These are phyloP conservation scores for Aphelenchoides avenae DNA, from an alignment of 1,140 invertebrate genomes.

Conservation along the genomic window DNA sequence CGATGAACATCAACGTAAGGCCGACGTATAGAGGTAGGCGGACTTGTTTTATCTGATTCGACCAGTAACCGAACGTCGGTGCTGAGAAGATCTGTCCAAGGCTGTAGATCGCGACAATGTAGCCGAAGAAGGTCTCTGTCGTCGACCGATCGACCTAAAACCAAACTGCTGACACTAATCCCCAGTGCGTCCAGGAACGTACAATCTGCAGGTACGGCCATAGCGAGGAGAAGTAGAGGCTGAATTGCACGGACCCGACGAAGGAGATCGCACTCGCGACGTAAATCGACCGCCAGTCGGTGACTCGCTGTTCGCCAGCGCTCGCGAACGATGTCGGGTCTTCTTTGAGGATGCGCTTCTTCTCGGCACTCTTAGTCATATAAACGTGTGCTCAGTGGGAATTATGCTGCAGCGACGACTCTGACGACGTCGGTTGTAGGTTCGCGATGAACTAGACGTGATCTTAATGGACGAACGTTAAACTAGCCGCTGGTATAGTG, in stretches of 20 bases:
- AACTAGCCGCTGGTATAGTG: no score
- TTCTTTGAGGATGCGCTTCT: no score
- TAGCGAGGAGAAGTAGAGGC: conserved; percentile 38
- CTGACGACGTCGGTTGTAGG: no score
- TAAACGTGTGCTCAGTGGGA: no score
- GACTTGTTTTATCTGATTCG: conserved; percentile 51
- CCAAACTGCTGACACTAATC: no score
- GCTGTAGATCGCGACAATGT: conserved; percentile 61
- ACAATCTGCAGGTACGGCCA: conserved; percentile 43
- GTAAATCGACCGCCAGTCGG: conserved; percentile 42
- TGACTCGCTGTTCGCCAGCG: no score
- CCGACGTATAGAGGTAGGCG: conserved; percentile 59
- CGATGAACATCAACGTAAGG: conserved; percentile 57
- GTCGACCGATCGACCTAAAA: conserved; percentile 59
- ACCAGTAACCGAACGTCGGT: conserved; percentile 61
- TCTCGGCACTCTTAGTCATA: no score
- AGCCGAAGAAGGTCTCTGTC: conserved; percentile 60
- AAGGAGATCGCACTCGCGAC: conserved; percentile 37
- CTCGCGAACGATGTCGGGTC: no score
- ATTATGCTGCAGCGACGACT: no score
- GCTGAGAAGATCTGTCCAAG: conserved; percentile 61
- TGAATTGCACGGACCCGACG: conserved; percentile 42
- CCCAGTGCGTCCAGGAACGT: no score
- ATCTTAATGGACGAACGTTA: no score
- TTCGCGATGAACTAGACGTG: no score